Percentiles rank a stretch among this genome's conserved stretches.
Conservation (phyloP, 1,140 invertebrate genomes). For the Adelges cooleyi region DNA sequence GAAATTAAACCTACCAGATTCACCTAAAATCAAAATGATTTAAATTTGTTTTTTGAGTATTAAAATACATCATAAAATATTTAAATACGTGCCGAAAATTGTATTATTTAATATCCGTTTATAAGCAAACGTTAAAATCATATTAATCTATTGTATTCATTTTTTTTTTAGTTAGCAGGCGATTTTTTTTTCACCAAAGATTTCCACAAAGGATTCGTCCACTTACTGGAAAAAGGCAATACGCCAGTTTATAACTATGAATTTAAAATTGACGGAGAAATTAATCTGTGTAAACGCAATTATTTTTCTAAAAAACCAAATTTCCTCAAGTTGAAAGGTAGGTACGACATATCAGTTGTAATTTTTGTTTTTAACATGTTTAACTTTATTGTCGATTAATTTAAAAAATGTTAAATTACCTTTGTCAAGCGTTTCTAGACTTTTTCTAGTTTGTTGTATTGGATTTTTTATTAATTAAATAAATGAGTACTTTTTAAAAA, state of each 20-base stretch:
- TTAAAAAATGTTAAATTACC: background rate
- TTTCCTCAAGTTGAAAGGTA: background rate
- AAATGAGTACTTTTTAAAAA: too few relatives aligned
- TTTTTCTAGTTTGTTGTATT: background rate
- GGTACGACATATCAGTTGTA: background rate
- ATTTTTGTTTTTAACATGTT: background rate
- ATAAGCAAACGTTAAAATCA: too few relatives aligned
- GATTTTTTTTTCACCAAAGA: background rate
- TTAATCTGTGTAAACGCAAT: background rate
- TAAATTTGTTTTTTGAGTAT: too few relatives aligned
- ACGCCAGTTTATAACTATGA: background rate
- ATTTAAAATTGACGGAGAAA: background rate
- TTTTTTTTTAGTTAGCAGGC: background rate
- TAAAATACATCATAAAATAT: too few relatives aligned
- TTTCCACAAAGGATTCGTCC: background rate
- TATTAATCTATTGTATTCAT: background rate
- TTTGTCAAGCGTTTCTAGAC: background rate
- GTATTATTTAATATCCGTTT: too few relatives aligned
- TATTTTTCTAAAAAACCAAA: background rate
- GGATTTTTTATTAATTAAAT: background rate
- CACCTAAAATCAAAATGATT: too few relatives aligned
- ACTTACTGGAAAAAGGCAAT: background rate
- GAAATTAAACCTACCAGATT: too few relatives aligned
- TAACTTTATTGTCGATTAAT: background rate
- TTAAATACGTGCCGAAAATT: too few relatives aligned